Conservation (phyloP, 2,113 vertebrate genomes). For the Hydropotes inermis region DNA sequence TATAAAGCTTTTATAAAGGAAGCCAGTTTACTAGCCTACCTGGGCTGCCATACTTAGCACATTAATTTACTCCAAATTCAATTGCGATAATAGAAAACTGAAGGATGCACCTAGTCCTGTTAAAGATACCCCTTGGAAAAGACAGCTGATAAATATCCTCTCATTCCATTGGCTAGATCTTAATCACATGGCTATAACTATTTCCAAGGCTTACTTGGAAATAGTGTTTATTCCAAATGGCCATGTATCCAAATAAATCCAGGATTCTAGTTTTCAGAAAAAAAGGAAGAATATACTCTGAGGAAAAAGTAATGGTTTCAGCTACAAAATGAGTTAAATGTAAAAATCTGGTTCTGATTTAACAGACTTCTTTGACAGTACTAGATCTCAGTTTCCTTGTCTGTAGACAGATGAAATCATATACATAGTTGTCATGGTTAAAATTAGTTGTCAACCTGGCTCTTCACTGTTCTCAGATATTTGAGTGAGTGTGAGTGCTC, state of each 20-base stretch:
- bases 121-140: not conserved
- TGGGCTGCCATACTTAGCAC: not conserved
- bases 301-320: not conserved
- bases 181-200: not conserved
- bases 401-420: not conserved
- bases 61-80: not conserved
- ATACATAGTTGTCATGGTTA: not conserved
- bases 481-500: not conserved
- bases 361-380: not conserved
- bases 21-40: not conserved
- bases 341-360: not conserved
- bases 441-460: not conserved
- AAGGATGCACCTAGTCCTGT: rapidly evolving
- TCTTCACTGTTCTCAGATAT: not conserved
- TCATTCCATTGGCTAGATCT: not conserved
- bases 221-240: not conserved
- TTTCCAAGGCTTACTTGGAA: not conserved
- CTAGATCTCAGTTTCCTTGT: not conserved
- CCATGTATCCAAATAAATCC: not conserved
- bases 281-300: not conserved
- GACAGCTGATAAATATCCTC: not conserved
- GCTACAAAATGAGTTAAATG: not conserved
- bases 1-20: not conserved
- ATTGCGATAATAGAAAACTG: not conserved
- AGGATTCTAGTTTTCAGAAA: not conserved